Conservation (phyloP, 2,113 vertebrate genomes). For the Misgurnus anguillicaudatus region DNA sequence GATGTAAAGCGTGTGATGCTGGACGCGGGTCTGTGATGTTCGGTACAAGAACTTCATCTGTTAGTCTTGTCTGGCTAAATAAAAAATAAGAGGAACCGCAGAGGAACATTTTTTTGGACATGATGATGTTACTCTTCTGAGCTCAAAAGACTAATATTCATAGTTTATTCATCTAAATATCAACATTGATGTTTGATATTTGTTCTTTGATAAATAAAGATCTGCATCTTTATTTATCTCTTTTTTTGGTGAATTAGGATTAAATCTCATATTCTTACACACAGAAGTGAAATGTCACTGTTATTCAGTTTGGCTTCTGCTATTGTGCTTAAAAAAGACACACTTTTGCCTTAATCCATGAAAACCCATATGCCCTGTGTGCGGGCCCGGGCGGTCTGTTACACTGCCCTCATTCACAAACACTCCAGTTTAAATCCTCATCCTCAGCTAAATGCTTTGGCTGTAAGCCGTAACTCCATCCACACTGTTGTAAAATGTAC, state of each 20-base stretch:
- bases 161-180: constrained; percentile 10
- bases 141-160: neutral
- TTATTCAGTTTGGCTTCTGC: constrained; percentile 14
- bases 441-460: neutral
- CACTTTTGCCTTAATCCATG: constrained; percentile 62
- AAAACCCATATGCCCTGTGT: constrained; percentile 59
- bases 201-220: too few species aligned
- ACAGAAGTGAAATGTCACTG: neutral
- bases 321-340: constrained; percentile 45
- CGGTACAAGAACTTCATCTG: neutral
- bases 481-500: neutral
- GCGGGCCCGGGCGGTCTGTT: constrained; percentile 38
- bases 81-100: neutral
- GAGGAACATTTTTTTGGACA: neutral
- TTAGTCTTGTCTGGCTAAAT: neutral
- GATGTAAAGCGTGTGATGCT: neutral
- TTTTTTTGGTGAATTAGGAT: neutral
- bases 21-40: neutral
- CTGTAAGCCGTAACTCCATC: neutral
- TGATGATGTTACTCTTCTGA: neutral
- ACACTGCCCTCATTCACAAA: constrained; percentile 65
- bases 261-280: neutral
- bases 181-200: neutral
- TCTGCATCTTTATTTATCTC: too few species aligned
- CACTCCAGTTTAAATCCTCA: constrained; percentile 64